Evolutionary conservation across 2,888 invertebrate species (phyloP), one percentile per base, ranked within the genome.

Genomic region (Pycnomerus fuliginosus): DNA sequence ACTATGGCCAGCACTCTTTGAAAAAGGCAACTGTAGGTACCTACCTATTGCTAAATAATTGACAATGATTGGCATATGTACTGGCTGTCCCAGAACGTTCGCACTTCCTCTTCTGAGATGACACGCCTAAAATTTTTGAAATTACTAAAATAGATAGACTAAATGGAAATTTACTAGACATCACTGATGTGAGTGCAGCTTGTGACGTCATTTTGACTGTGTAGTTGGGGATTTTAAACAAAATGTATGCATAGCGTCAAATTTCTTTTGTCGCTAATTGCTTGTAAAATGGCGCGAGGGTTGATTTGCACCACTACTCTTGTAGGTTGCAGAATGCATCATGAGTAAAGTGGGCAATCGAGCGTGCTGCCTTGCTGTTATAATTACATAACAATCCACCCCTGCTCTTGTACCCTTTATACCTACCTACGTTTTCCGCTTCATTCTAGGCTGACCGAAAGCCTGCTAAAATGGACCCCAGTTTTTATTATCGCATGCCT

Each of bases 311-410:
- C 35, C 48, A 27, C 39, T 48, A 27, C 48, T 39, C 39, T 39
- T 43, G 39, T 35, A 43, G 39, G 22, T 31, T 48, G 48, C 47
- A 47, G 35, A 43, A 47, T 47, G 43, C 48, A 48, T 33, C 36
- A 27, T n/a, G 35, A 28, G 39, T 48, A 48, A 43, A 48, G 43
- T 38, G 48, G 35, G 38, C 48, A 48, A 48, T 43, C 43, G 43
- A 43, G 39, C 43, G 36, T 48, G 33, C 25, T 35, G 38, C 39
- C 28, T 48, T 48, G 44, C 43, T 34, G 39, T 43, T 43, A 43
- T 48, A 48, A 48, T 48, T 43, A 48, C 43, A 39, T 38, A 43
- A 48, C 43, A 48, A 48, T 48, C 48, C 38, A 39, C 43, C 43
- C 47, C 42, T 42, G 40, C 35, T 36, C 27, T 31, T 33, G 36